Conservation (phyloP, 1,140 invertebrate species). For the Bradynema listronoti region DNA sequence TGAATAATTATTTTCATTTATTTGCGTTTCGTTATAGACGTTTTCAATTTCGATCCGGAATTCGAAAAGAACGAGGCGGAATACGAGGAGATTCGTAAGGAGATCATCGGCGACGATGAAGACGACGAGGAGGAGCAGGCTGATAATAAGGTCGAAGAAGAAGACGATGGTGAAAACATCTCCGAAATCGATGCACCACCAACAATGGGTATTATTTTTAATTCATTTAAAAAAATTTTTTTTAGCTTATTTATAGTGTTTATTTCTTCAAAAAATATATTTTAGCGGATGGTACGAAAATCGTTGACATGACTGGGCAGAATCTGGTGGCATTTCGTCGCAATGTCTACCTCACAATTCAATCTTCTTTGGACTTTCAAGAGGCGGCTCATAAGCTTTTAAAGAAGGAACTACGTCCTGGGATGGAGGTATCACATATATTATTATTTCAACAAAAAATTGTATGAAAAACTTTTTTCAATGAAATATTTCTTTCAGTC, state of each 20-base stretch:
- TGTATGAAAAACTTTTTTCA: background rate
- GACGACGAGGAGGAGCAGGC: slow-evolving; percentile 20
- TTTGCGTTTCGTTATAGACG: slow-evolving; percentile 66
- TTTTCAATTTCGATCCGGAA: slow-evolving; percentile 87
- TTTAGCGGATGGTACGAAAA: slow-evolving; percentile 58
- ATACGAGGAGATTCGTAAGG: slow-evolving; percentile 81
- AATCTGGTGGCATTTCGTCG: slow-evolving; percentile 81
- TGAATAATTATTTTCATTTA: background rate
- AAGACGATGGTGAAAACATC: slow-evolving; percentile 1
- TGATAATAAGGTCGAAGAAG: slow-evolving; percentile 9
- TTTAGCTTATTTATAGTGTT: background rate
- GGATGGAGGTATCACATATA: slow-evolving; percentile 61
- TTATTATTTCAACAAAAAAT: too few species aligned
- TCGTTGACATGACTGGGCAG: slow-evolving; percentile 93
- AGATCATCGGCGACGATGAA: slow-evolving; percentile 62
- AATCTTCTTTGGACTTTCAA: slow-evolving; percentile 94
- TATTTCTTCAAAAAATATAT: background rate
- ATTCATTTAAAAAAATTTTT: too few species aligned
- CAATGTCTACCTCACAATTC: slow-evolving; percentile 94
- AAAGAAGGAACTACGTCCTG: slow-evolving; percentile 85
- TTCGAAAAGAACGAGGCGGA: slow-evolving; percentile 88
- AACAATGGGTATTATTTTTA: slow-evolving; percentile 3
- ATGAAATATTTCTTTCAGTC: slow-evolving; percentile 51
- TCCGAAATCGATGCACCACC: background rate
- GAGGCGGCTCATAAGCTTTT: slow-evolving; percentile 97